phyloP scores from a whole-genome alignment of 1,140 invertebrate genomes.

The Pteromalus puparum region DNA sequence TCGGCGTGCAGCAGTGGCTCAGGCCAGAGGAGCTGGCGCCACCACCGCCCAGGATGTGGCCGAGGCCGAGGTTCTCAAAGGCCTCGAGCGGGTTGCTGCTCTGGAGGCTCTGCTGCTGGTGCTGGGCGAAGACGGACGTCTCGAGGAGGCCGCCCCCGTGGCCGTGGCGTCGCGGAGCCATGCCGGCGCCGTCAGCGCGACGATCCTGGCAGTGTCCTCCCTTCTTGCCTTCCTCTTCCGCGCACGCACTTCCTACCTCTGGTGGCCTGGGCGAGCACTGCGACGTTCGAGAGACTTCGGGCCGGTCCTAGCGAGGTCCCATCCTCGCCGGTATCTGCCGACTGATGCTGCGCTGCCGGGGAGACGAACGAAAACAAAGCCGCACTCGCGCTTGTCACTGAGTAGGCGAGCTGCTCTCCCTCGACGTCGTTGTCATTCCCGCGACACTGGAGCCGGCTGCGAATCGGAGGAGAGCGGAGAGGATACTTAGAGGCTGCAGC shows the following conservation, averaged over 20 bases:
- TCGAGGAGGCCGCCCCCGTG: conserved; percentile 68
- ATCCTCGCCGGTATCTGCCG: neutral
- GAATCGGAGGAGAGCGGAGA: neutral
- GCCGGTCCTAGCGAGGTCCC: neutral
- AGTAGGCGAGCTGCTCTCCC: neutral
- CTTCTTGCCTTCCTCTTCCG: neutral
- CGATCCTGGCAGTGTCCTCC: neutral
- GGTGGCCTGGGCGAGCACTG: neutral
- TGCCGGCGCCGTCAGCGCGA: conserved; percentile 46
- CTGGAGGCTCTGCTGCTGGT: conserved; percentile 51
- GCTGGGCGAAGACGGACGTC: conserved; percentile 53
- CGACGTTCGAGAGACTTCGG: neutral
- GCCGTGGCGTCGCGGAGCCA: conserved; percentile 72
- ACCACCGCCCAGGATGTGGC: conserved; percentile 25
- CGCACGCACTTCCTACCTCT: conserved; percentile 10
- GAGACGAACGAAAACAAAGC: neutral
- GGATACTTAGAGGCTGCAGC: no score
- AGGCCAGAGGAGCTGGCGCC: conserved; percentile 63
- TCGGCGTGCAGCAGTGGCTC: conserved; percentile 86
- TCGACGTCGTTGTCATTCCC: conserved; percentile 11
- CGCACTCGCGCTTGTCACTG: neutral
- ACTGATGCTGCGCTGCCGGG: neutral
- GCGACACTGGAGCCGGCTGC: neutral
- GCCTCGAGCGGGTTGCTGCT: conserved; percentile 53
- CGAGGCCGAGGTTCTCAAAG: conserved; percentile 51